Base-by-base conservation (phyloP, 1,140 invertebrate genomes). In the Sogatella furcifera region DNA sequence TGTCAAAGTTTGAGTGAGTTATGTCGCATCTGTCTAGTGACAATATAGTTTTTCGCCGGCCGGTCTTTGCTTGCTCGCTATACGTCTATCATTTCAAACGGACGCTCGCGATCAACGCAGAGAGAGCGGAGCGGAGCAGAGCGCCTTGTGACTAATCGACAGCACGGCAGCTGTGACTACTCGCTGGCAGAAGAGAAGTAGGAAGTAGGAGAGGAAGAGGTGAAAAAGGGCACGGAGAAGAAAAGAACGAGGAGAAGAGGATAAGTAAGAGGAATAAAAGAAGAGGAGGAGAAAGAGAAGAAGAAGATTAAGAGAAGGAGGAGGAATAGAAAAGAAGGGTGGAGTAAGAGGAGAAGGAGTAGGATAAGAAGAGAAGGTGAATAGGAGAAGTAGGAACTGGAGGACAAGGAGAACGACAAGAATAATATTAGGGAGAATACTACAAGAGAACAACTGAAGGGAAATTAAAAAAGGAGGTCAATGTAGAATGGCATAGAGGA, bases 1-100 rank as follows among this genome's bases (percentile, higher is more conserved):
- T 57, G 62, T 56, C 59, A 60, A 60, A 49, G 44, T 60, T 60
- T 63, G 62, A 63, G 56, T 65, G 60, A 62, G 58, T 65, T 64
- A 64, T 62, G 57, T 61, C 60, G 44, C 60, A 62, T 62, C 64
- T 65, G 64, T 41, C 55, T 44, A n/a, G 15, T 59, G 61, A 22
- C 38, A 56, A 60, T 38, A 56, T 38, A 34, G 28, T 56, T 56
- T 56, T 38, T 56, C 54, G 54, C 54, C 28, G 19, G 17, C n/a
- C 38, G 24, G 2, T 28, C 24, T 28, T 56, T 56, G 19, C 41
- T 38, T n/a, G n/a, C n/a, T n/a, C n/a, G n/a, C n/a, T n/a, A n/a
- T n/a, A n/a, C n/a, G 28, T 17, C 38, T 19, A 56, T 56, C 54
- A 38, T 56, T 38, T 56, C 10, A 49, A 49, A 49, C 21, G 46